These are phyloP conservation scores for Clavelina lepadiformis DNA, from an alignment of 23 tunicate species.

Conservation along the genomic window DNA sequence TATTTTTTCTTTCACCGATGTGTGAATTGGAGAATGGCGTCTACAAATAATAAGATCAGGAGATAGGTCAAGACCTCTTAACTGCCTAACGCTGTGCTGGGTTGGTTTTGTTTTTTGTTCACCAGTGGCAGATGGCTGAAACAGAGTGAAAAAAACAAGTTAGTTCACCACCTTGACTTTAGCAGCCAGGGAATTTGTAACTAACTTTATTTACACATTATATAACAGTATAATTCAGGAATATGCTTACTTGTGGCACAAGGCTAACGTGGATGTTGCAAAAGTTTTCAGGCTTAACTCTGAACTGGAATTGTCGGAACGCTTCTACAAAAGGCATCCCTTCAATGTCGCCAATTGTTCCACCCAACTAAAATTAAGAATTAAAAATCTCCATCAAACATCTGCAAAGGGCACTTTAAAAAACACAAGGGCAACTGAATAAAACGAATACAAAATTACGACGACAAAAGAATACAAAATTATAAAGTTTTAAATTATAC, in stretches of 20 bases:
- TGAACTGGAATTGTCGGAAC: conserved; percentile 89
- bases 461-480: too few species aligned
- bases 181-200: too few species aligned
- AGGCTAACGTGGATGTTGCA: conserved; percentile 93
- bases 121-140: conserved; percentile 80
- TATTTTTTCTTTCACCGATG: conserved; percentile 62
- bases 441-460: too few species aligned
- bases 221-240: too few species aligned
- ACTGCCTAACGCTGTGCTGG: conserved; percentile 79
- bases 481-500: too few species aligned
- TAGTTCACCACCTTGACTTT: too few species aligned
- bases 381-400: too few species aligned
- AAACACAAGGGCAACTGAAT: too few species aligned
- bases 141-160: too few species aligned
- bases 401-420: too few species aligned
- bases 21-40: conserved; percentile 54
- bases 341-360: conserved; percentile 97
- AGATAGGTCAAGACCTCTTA: conserved; percentile 82
- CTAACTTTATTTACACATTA: too few species aligned
- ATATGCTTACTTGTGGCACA: conserved; percentile 93
- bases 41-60: conserved; percentile 92
- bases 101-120: conserved; percentile 98
- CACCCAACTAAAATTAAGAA: conserved; percentile 91
- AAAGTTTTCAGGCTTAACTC: conserved; percentile 75
- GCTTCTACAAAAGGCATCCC: conserved; percentile 99